A percentile compares a stretch with the other conserved stretches of the same genome.
phyloP scores from a whole-genome alignment of 2,113 vertebrate species.

The Colistium nudipinnis region DNA sequence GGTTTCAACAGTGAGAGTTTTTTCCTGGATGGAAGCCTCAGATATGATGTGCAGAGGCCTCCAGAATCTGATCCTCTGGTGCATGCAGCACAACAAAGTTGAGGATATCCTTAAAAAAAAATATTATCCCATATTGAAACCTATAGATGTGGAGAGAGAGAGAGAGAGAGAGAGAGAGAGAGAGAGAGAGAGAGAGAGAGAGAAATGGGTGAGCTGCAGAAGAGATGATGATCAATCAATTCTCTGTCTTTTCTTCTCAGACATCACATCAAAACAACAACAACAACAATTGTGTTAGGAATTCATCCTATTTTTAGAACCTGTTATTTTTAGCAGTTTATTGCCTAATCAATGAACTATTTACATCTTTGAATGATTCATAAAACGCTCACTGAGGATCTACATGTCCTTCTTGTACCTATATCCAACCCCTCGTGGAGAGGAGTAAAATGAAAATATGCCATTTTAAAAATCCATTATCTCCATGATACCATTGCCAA shows the following conservation, averaged over 20 bases:
- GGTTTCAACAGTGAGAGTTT: neutral
- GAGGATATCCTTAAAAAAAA: neutral
- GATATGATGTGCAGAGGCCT: neutral
- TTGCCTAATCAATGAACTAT: neutral
- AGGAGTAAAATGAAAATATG: conserved; percentile 1
- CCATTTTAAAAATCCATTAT: conserved; percentile 32
- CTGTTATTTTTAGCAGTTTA: neutral
- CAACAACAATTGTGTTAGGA: too few relatives aligned
- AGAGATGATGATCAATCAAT: too few relatives aligned
- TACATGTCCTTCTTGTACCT: neutral
- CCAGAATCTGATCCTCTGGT: neutral
- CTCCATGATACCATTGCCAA: neutral
- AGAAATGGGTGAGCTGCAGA: too few relatives aligned
- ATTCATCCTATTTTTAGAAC: neutral
- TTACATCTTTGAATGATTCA: conserved; percentile 29
- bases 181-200: too few relatives aligned
- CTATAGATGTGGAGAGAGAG: conserved; percentile 33
- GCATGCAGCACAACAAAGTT: neutral
- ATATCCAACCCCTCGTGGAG: neutral
- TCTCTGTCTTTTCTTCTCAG: neutral
- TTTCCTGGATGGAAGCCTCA: neutral
- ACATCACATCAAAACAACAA: conserved; percentile 10
- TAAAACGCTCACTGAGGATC: conserved; percentile 18
- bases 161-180: conserved; percentile 37
- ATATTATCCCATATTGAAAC: neutral